Conservation (phyloP, 2,888 invertebrate genomes). For the Drosophila niveifrons region DNA sequence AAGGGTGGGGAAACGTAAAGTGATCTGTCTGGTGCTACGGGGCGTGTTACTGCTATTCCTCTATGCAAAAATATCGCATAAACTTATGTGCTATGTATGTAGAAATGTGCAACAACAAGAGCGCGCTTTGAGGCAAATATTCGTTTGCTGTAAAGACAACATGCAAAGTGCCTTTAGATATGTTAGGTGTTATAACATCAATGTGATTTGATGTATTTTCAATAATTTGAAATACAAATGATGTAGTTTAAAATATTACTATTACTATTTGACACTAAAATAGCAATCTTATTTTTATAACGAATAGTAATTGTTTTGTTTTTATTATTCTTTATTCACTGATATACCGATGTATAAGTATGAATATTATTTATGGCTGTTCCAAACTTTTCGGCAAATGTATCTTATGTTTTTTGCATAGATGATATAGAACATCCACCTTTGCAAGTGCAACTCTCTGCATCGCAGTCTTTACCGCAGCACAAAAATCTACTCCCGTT, state of each 20-base stretch:
- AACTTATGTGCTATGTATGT: background rate
- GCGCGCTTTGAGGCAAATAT: constrained; percentile 67
- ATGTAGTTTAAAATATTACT: background rate
- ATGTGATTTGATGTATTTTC: background rate
- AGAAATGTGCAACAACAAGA: constrained; percentile 56
- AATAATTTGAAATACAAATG: background rate
- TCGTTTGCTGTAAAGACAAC: constrained; percentile 40
- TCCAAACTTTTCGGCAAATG: background rate
- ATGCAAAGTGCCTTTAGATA: constrained; percentile 58
- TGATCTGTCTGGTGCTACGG: constrained; percentile 71
- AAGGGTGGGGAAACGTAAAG: constrained; percentile 19
- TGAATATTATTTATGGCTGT: background rate
- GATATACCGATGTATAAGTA: too few relatives aligned
- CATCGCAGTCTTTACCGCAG: background rate
- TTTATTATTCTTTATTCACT: too few relatives aligned
- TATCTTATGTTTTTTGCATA: background rate
- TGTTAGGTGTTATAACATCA: background rate
- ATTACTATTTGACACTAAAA: too few relatives aligned
- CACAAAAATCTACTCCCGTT: background rate
- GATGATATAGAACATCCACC: background rate
- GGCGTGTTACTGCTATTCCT: constrained; percentile 59
- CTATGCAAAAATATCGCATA: constrained; percentile 32
- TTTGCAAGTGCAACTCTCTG: background rate
- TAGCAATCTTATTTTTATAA: too few relatives aligned
- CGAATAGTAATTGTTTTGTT: too few relatives aligned